Evolutionary conservation across 2,888 invertebrate species (phyloP).

Genomic region (Tinea trinotella): DNA sequence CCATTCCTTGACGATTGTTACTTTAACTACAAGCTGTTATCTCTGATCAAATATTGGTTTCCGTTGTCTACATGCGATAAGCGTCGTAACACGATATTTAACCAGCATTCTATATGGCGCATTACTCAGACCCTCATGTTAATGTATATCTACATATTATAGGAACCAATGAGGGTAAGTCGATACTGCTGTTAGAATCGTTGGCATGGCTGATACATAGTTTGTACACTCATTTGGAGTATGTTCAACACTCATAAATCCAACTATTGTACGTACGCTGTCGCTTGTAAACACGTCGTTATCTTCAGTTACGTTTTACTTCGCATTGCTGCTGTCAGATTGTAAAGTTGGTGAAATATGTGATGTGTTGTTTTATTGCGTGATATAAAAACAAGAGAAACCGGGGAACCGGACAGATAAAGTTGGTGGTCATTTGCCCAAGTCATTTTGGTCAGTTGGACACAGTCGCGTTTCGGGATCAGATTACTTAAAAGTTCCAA

Average conservation of each 20-base stretch:
- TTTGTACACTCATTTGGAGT: not conserved
- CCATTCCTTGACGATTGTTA: slow-evolving; percentile 21
- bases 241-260: not conserved
- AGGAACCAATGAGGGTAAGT: slow-evolving; percentile 19
- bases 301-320: slow-evolving; percentile 24
- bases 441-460: too few species aligned
- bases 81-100: slow-evolving; percentile 42
- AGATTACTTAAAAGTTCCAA: too few species aligned
- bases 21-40: slow-evolving; percentile 34
- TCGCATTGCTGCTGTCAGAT: slow-evolving; percentile 31
- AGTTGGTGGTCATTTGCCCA: too few species aligned
- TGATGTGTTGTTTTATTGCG: slow-evolving; percentile 32
- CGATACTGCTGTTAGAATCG: slow-evolving; percentile 21
- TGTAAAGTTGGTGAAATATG: slow-evolving; percentile 36
- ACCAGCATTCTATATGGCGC: slow-evolving; percentile 11
- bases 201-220: slow-evolving; percentile 18
- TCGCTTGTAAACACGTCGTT: slow-evolving; percentile 22
- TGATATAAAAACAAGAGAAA: slow-evolving; percentile 30
- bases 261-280: not conserved
- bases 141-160: slow-evolving; percentile 18
- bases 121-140: slow-evolving; percentile 14
- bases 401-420: too few species aligned
- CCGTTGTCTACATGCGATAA: slow-evolving; percentile 40
- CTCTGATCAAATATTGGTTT: slow-evolving; percentile 47
- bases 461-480: too few species aligned